Base-by-base conservation (phyloP, 1,140 invertebrate species). In the Apis cerana region DNA sequence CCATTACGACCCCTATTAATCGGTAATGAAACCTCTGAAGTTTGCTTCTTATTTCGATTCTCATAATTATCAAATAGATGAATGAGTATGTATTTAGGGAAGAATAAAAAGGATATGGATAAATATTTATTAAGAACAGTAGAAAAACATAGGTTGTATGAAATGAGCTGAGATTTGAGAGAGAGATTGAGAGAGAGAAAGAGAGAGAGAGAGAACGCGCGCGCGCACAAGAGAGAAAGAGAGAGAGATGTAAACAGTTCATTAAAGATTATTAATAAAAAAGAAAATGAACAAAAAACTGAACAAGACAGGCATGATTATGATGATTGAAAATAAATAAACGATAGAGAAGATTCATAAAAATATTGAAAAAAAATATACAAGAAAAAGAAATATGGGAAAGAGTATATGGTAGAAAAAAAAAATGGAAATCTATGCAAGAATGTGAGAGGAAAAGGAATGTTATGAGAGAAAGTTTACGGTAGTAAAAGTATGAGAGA, bases 1-100 rank as follows among this genome's bases (percentile, higher is more conserved):
- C 92, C 92, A 12, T 82, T 93, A 56, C 92, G 93, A 82, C 93
- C 93, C 67, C 89, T 94, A 52, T 85, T 94, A 72, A 91, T 92
- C 83, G 93, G 93, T 94, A 94, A 92, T 89, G 56, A 62, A 56
- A 59, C 56, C 62, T 77, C 64, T 43, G 7, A 62, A 64, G 59
- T 56, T 58, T 13, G 56, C 52, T 58, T 59, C 19, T 50, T 23
- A n/a, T 5, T 12, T 50, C 17, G 15, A 50, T 74, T 70, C 0
- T 23, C n/a, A 15, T 33, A 61, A 61, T 67, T 58, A 21, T 52
- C 27, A 67, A 56, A 61, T n/a, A 59, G 43, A 74, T 13, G 12
- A 17, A 23, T n/a, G 69, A 72, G 52, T 4, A 23, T 78, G 19
- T 62, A 59, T 58, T 27, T 58, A 11, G 17, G 33, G n/a, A 58